phyloP scores from a whole-genome alignment of 2,113 vertebrate genomes.

The Heterocephalus glaber region DNA sequence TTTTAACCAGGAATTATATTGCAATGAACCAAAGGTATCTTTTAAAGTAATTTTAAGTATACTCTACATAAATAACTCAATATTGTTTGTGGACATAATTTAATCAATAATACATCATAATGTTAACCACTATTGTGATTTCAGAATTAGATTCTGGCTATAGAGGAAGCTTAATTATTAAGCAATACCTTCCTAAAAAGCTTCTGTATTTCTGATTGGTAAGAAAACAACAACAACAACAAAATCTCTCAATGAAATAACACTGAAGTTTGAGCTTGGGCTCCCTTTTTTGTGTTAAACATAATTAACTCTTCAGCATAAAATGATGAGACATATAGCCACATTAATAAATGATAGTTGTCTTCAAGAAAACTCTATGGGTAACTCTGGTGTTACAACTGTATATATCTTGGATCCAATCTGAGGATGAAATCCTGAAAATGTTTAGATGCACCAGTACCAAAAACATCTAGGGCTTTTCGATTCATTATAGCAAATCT shows the following conservation, averaged over 20 bases:
- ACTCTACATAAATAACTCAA: slow-evolving; percentile 82
- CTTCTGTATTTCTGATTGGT: slow-evolving; percentile 84
- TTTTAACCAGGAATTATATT: slow-evolving; percentile 80
- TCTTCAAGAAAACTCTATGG: slow-evolving; percentile 88
- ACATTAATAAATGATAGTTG: background rate
- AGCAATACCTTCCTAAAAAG: slow-evolving; percentile 82
- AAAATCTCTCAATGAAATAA: slow-evolving; percentile 85
- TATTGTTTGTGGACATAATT: slow-evolving; percentile 85
- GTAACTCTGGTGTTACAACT: slow-evolving; percentile 85
- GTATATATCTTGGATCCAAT: slow-evolving; percentile 92
- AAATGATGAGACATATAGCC: slow-evolving; percentile 77
- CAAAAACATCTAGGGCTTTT: slow-evolving; percentile 93
- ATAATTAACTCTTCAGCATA: slow-evolving; percentile 83
- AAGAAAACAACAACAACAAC: slow-evolving; percentile 72
- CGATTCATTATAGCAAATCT: slow-evolving; percentile 97
- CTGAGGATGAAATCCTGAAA: slow-evolving; percentile 92
- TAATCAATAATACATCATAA: slow-evolving; percentile 82
- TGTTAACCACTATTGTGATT: slow-evolving; percentile 80
- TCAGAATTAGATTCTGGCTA: slow-evolving; percentile 82
- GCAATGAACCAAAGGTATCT: slow-evolving; percentile 80
- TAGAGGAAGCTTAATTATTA: slow-evolving; percentile 84
- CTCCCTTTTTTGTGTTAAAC: slow-evolving; percentile 76
- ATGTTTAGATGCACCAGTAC: slow-evolving; percentile 93
- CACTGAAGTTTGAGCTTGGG: slow-evolving; percentile 85
- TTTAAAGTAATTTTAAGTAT: slow-evolving; percentile 77